A percentile compares a stretch with the other conserved stretches of the same genome.
Conservation (phyloP, 2,797 vertebrate species). For the Chaetodon trifasciatus region DNA sequence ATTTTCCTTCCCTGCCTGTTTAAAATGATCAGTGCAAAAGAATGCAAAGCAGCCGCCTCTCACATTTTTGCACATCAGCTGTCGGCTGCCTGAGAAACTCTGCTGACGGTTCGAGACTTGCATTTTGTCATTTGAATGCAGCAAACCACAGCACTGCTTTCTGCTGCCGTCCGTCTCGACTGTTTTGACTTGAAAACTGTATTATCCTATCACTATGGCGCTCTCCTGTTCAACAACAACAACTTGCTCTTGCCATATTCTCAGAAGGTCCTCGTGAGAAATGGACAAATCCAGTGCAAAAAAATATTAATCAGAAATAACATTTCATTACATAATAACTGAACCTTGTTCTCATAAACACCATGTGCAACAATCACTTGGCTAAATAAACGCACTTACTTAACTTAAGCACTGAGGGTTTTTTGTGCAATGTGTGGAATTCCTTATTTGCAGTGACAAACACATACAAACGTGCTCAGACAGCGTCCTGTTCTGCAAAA, state of each 20-base stretch:
- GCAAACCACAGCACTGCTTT: slow-evolving; percentile 2
- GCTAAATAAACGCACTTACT: neutral
- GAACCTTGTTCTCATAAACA: neutral
- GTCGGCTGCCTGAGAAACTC: slow-evolving; percentile 7
- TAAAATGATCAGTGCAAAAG: slow-evolving; percentile 9
- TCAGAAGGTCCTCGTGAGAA: slow-evolving; percentile 6
- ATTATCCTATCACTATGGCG: neutral
- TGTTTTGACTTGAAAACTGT: slow-evolving; percentile 1
- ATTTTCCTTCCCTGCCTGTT: neutral
- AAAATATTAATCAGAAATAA: neutral
- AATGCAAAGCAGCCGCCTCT: slow-evolving; percentile 40
- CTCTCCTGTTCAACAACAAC: neutral
- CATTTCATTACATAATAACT: neutral
- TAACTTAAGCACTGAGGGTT: neutral
- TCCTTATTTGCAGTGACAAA: slow-evolving; percentile 20
- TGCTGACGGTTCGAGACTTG: neutral
- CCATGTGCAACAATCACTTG: neutral
- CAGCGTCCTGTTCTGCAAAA: slow-evolving; percentile 12
- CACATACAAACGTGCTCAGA: slow-evolving; percentile 2
- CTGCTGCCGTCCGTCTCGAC: neutral
- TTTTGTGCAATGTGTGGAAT: slow-evolving; percentile 4
- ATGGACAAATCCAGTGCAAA: neutral
- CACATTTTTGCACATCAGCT: neutral
- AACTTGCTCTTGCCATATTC: neutral
- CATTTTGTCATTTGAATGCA: slow-evolving; percentile 32